These are phyloP conservation scores for Amniataba percoides DNA, from an alignment of 2,797 vertebrate genomes.

Conservation along the genomic window DNA sequence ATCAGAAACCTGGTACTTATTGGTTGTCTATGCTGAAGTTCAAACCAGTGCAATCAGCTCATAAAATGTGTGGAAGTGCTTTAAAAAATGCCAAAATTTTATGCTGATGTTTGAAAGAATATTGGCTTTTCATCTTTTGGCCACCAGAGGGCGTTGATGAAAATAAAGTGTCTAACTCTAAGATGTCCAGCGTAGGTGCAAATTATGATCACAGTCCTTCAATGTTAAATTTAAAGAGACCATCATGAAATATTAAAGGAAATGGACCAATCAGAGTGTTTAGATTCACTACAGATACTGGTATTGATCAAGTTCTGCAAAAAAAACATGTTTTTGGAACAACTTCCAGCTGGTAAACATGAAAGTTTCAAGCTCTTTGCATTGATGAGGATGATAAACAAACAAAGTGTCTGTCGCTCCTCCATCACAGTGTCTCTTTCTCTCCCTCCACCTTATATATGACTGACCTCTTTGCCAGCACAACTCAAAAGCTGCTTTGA, in stretches of 20 bases:
- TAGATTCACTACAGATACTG: too few species aligned
- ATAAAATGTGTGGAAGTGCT: too few species aligned
- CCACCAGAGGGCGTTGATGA: not conserved
- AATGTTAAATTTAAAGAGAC: not conserved
- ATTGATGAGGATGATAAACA: not conserved
- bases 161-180: not conserved
- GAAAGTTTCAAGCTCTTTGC: not conserved
- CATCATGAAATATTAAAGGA: too few species aligned
- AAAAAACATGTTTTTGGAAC: not conserved
- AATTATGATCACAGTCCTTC: not conserved
- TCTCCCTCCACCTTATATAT: not conserved
- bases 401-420: not conserved
- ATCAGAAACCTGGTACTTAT: not conserved
- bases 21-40: not conserved
- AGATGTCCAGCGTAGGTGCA: not conserved
- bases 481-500: not conserved
- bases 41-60: not conserved
- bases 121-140: not conserved
- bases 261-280: not conserved
- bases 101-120: not conserved
- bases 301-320: not conserved
- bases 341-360: not conserved
- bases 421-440: not conserved
- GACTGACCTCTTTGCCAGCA: not conserved
- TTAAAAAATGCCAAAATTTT: not conserved